phyloP scores from a whole-genome alignment of 2,797 vertebrate genomes.

The Atherinosoma microstoma region DNA sequence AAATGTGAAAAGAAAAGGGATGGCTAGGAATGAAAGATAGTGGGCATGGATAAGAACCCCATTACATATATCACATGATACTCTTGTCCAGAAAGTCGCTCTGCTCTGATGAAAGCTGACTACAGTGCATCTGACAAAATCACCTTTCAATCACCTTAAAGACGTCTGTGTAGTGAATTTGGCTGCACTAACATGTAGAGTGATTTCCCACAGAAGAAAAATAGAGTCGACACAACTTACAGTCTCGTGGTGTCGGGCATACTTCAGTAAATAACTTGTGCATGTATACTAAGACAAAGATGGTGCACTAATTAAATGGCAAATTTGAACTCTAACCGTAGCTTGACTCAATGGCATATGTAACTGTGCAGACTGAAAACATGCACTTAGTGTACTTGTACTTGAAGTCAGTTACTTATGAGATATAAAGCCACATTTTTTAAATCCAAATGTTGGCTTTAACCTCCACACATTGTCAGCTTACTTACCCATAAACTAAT shows the following conservation, averaged over 20 bases:
- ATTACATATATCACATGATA: neutral
- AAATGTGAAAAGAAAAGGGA: constrained; percentile 1
- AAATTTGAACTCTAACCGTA: too few species aligned
- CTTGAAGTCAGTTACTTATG: neutral
- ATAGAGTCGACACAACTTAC: neutral
- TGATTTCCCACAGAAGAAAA: neutral
- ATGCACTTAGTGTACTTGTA: neutral
- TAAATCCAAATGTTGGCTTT: constrained; percentile 46
- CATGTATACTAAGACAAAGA: neutral
- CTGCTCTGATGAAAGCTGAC: neutral
- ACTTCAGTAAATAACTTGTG: too few species aligned
- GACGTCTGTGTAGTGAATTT: neutral
- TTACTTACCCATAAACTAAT: constrained; percentile 23
- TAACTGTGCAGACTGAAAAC: neutral
- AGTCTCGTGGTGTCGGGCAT: neutral
- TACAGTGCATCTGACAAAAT: neutral
- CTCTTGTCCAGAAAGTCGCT: neutral
- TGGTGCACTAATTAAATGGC: too few species aligned
- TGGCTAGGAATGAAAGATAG: constrained; percentile 8
- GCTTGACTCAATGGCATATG: neutral
- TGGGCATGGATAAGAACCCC: neutral
- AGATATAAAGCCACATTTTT: constrained; percentile 13
- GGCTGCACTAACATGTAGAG: neutral
- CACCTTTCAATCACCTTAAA: neutral
- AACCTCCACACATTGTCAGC: constrained; percentile 23